phyloP scores from a whole-genome alignment of 2,797 vertebrate species.

The Nyctibius grandis region DNA sequence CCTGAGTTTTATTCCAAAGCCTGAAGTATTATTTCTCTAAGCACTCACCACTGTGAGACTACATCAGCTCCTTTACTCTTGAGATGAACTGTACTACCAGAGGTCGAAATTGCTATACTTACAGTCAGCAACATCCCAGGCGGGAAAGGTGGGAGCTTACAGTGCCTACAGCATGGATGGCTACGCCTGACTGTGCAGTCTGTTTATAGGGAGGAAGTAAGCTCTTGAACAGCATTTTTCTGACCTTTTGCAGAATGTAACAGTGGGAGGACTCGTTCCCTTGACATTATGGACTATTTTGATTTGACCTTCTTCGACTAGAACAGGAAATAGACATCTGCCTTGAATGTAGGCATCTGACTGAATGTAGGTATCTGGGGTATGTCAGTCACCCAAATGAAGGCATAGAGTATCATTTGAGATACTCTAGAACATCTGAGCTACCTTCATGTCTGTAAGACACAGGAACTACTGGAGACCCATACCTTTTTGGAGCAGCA shows the following conservation, averaged over 20 bases:
- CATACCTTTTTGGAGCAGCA: background rate
- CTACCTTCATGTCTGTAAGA: background rate
- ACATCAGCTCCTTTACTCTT: background rate
- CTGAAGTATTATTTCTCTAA: background rate
- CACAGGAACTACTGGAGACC: background rate
- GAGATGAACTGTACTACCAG: background rate
- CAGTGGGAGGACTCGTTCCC: background rate
- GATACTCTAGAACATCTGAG: background rate
- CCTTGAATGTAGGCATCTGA: background rate
- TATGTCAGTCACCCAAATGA: background rate
- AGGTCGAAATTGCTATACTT: background rate
- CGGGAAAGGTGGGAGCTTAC: background rate
- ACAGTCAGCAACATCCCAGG: background rate
- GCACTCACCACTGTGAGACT: background rate
- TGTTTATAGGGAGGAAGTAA: background rate
- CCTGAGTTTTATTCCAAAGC: background rate
- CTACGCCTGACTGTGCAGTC: background rate
- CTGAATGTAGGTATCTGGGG: background rate
- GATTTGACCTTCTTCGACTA: background rate
- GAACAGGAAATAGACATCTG: background rate
- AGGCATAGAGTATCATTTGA: background rate
- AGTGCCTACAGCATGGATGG: background rate
- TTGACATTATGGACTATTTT: background rate
- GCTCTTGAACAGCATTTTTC: background rate
- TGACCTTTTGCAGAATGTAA: background rate